A percentile compares a stretch with the other conserved stretches of the same genome.
phyloP scores from a whole-genome alignment of 2,113 vertebrate genomes.

The Ophiodon elongatus region DNA sequence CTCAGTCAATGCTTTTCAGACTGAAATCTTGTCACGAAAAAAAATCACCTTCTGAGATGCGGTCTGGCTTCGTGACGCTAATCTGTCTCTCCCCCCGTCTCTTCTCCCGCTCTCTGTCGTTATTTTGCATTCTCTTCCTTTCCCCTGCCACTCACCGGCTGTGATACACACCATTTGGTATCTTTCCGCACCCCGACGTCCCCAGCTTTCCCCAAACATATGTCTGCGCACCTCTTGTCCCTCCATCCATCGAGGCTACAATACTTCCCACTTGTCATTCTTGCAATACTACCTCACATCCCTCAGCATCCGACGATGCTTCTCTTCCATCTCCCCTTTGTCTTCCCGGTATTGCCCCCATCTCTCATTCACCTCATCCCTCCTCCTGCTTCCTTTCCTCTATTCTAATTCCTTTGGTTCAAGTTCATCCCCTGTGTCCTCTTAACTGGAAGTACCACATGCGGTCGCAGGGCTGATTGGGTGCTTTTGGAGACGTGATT shows the following conservation, averaged over 20 bases:
- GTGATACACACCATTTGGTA: constrained; percentile 45
- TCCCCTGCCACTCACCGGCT: constrained; percentile 32
- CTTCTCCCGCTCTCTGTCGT: neutral
- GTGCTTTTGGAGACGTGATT: constrained; percentile 48
- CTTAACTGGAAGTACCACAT: constrained; percentile 46
- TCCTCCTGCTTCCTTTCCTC: constrained; percentile 1
- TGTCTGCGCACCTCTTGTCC: constrained; percentile 29
- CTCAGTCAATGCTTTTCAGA: constrained; percentile 41
- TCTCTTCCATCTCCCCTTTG: constrained; percentile 14
- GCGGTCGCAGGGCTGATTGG: constrained; percentile 21
- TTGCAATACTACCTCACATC: constrained; percentile 20
- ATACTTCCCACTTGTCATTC: constrained; percentile 25
- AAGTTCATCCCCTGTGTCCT: constrained; percentile 35
- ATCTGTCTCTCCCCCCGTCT: constrained; percentile 2
- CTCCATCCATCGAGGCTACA: constrained; percentile 9
- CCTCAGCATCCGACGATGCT: neutral
- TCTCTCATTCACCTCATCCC: neutral
- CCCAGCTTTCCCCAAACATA: constrained; percentile 39
- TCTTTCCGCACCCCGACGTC: constrained; percentile 28
- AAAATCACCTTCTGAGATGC: constrained; percentile 37
- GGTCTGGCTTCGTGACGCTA: constrained; percentile 20
- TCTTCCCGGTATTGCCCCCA: constrained; percentile 1
- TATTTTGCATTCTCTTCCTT: constrained; percentile 8
- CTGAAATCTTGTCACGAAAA: constrained; percentile 44
- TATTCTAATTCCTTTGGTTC: constrained; percentile 36